These are phyloP conservation scores for Coenonympha arcania DNA, from an alignment of 2,888 invertebrate genomes.

Conservation along the genomic window DNA sequence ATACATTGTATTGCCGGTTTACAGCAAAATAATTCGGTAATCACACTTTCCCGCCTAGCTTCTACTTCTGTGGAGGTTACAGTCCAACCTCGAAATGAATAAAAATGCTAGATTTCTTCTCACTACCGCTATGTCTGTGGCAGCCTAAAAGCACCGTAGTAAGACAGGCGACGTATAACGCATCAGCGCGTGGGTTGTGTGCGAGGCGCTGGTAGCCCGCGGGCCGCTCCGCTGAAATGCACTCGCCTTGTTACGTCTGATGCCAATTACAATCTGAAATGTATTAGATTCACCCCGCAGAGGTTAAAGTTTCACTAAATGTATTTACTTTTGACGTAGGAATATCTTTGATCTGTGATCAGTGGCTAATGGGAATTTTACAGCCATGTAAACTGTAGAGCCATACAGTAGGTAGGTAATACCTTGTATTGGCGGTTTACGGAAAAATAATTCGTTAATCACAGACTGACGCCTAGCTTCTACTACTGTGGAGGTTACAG, in stretches of 20 bases:
- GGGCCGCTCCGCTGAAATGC: slow-evolving; percentile 32
- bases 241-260: slow-evolving; percentile 23
- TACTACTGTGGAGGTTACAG: too few species aligned
- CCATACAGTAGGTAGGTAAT: too few species aligned
- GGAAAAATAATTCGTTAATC: too few species aligned
- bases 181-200: slow-evolving; percentile 61
- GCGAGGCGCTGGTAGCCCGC: too few species aligned
- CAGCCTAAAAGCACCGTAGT: slow-evolving; percentile 36
- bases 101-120: neutral
- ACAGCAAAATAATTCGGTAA: too few species aligned
- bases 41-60: too few species aligned
- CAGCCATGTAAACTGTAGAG: too few species aligned
- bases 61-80: too few species aligned
- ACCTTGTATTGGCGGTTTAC: too few species aligned
- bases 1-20: too few species aligned
- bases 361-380: neutral
- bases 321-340: neutral
- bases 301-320: slow-evolving; percentile 2
- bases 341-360: neutral
- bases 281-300: slow-evolving; percentile 14
- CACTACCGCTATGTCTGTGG: slow-evolving; percentile 7
- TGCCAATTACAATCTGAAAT: slow-evolving; percentile 26
- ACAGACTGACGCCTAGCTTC: too few species aligned
- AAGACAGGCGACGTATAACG: slow-evolving; percentile 62
- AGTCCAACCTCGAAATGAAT: too few species aligned